Base-by-base conservation (phyloP, 2,113 vertebrate genomes). In the Hydrolagus affinis region DNA sequence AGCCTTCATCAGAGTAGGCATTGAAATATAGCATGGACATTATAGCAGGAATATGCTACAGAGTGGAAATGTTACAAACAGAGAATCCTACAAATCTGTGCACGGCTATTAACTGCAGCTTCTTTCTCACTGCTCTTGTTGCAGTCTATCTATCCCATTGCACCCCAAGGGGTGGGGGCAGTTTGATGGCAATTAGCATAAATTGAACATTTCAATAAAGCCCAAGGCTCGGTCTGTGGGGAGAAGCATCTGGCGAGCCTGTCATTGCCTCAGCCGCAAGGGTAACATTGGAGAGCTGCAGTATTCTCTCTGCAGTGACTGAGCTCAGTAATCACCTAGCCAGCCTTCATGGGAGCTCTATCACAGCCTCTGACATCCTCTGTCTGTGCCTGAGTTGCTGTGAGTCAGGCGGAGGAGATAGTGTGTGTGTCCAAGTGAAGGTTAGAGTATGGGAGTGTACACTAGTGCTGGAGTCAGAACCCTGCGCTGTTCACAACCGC, bases 341-440 rank as follows among this genome's bases (percentile, higher is more conserved):
- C 3, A 17, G 77, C 60, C 77, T 83, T 80, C 77, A 80, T 7
- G 12, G 64, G n/a, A 64, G 59, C 59, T 64, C 11, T 64, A 80
- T 80, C 77, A 66, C 59, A 83, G 62, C 59, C 30, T 64, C 77
- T 83, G 77, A 11, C 66, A 25, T 83, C 77, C 23, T 66, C 60
- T 64, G 60, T 64, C 30, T 30, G 23, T 28, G 77, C 14, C 77
- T 83, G n/a, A 59, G 57, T 23, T 14, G 11, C 60, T n/a, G n/a
- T 25, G 77, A 30, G 62, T 83, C 77, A 30, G 8, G 30, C 60
- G 30, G 25, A 28, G 23, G 25, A 83, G 76, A 28, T 12, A 23
- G 76, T 78, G 60, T 83, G 77, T 83, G 25, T n/a, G n/a, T 66
- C 66, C 66, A 17, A 83, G 77, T 83, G 77, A 83, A 83, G 77